Percentiles rank a stretch among this genome's conserved stretches.
phyloP scores from a whole-genome alignment of 2,113 vertebrate species.

The Callopanchax toddi region DNA sequence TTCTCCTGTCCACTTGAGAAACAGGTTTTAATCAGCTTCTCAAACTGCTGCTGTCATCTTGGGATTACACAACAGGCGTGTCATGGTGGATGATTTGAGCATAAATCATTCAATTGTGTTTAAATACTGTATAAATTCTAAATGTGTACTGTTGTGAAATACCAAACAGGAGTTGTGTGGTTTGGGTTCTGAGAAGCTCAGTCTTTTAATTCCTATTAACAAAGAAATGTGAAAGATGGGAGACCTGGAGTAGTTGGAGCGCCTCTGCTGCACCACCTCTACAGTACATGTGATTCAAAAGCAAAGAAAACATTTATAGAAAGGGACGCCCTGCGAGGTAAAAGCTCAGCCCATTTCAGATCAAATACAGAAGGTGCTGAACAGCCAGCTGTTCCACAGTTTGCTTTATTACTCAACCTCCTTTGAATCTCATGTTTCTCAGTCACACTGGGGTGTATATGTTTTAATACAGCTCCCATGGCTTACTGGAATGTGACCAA shows the following conservation, averaged over 20 bases:
- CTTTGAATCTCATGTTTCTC: slow-evolving; percentile 16
- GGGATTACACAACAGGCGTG: neutral
- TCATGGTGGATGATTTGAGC: too few relatives aligned
- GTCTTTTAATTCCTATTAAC: neutral
- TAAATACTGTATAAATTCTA: too few relatives aligned
- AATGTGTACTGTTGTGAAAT: too few relatives aligned
- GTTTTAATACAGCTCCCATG: neutral
- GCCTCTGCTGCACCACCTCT: slow-evolving; percentile 16
- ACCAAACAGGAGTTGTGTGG: too few relatives aligned
- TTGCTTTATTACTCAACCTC: slow-evolving; percentile 38
- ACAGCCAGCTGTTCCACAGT: slow-evolving; percentile 9
- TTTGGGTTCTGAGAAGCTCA: too few relatives aligned
- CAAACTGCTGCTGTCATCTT: neutral
- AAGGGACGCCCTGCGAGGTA: neutral
- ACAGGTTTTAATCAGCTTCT: neutral
- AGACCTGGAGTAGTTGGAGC: neutral
- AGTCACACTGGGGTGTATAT: neutral
- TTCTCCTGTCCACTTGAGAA: neutral
- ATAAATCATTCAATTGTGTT: too few relatives aligned
- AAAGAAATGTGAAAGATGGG: neutral
- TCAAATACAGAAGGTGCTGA: neutral
- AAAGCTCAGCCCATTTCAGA: slow-evolving; percentile 26
- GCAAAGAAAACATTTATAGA: slow-evolving; percentile 26
- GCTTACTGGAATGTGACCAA: too few relatives aligned
- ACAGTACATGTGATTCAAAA: slow-evolving; percentile 23